phyloP scores from a whole-genome alignment of 1,140 invertebrate species.

The Ephestia elutella region DNA sequence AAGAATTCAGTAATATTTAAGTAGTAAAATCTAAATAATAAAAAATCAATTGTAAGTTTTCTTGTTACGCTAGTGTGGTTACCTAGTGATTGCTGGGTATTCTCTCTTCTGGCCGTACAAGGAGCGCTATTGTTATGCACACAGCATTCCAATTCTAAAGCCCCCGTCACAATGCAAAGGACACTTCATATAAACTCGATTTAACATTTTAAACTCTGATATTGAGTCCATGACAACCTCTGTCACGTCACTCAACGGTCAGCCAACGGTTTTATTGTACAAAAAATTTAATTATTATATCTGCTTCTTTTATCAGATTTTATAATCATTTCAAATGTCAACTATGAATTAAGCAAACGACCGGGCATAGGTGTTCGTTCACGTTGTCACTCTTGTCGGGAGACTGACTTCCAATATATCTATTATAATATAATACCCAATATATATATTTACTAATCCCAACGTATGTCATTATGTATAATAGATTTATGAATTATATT shows the following conservation, averaged over 20 bases:
- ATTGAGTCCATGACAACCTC: conserved; percentile 45
- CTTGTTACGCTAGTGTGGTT: neutral
- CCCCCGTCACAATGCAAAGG: conserved; percentile 35
- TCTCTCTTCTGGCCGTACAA: neutral
- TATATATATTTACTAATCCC: too few relatives aligned
- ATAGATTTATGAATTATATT: too few relatives aligned
- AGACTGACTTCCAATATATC: neutral
- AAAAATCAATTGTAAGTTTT: neutral
- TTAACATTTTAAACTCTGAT: conserved; percentile 35
- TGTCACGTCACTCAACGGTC: conserved; percentile 62
- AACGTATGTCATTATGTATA: too few relatives aligned
- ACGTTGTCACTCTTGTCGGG: conserved; percentile 1
- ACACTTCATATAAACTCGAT: conserved; percentile 36
- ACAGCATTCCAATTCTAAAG: neutral
- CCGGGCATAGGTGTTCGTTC: conserved; percentile 8
- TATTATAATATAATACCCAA: too few relatives aligned
- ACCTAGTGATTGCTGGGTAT: neutral
- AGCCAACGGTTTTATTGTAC: conserved; percentile 50
- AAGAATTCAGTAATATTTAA: too few relatives aligned
- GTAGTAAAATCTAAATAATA: conserved; percentile 1
- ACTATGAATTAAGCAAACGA: conserved; percentile 30
- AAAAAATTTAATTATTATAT: conserved; percentile 36
- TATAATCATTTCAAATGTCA: conserved; percentile 48
- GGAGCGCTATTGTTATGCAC: neutral
- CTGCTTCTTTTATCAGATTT: conserved; percentile 36